These are phyloP conservation scores for Aphaenogaster rudis DNA, from an alignment of 1,140 invertebrate species.

Conservation along the genomic window DNA sequence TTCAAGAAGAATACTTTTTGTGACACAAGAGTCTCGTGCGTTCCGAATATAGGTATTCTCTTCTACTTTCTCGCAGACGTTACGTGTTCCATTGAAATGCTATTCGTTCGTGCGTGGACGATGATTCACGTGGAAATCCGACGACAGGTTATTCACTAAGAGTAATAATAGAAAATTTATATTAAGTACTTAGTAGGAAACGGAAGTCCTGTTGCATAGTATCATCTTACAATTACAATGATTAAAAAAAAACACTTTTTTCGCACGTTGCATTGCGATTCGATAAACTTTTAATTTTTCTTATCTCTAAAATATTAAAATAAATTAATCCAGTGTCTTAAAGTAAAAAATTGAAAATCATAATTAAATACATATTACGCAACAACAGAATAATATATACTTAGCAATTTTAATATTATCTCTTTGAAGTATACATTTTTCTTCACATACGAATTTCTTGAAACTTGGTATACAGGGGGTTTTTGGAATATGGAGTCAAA, in stretches of 20 bases:
- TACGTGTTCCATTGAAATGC: constrained; percentile 51
- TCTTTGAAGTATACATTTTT: too few species aligned
- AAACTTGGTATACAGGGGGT: too few species aligned
- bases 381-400: background rate
- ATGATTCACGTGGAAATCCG: constrained; percentile 49
- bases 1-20: constrained; percentile 27
- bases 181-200: constrained; percentile 19
- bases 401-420: background rate
- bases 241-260: background rate
- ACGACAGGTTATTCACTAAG: constrained; percentile 49
- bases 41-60: constrained; percentile 14
- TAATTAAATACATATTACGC: background rate
- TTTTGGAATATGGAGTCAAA: too few species aligned
- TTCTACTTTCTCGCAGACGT: constrained; percentile 62
- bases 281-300: background rate
- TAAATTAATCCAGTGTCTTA: too few species aligned
- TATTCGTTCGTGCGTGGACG: constrained; percentile 35
- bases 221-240: background rate
- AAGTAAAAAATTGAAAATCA: background rate
- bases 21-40: background rate
- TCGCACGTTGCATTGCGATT: background rate
- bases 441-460: too few species aligned
- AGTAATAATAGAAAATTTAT: constrained; percentile 56
- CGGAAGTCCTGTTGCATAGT: constrained; percentile 4
- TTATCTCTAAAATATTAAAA: background rate